A percentile compares a stretch with the other conserved stretches of the same genome.
Conservation (phyloP, 2,888 invertebrate species). For the Lasioglossum figueresi region DNA sequence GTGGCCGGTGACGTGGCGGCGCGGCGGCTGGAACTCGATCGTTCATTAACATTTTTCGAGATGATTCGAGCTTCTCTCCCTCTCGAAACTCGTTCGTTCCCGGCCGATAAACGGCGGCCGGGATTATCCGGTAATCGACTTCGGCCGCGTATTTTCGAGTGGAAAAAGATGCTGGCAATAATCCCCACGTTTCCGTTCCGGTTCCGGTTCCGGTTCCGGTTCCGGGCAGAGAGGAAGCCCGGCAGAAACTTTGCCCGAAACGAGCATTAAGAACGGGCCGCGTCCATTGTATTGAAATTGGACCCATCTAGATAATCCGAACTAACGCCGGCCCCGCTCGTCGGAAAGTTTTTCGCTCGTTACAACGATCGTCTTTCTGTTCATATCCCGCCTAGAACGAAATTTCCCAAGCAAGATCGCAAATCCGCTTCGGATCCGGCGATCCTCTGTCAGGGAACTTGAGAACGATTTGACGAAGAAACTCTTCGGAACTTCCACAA, state of each 20-base stretch:
- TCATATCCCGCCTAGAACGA: neutral
- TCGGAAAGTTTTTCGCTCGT: conserved; percentile 48
- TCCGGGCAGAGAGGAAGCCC: conserved; percentile 3
- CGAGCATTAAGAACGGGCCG: conserved; percentile 30
- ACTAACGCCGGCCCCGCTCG: conserved; percentile 28
- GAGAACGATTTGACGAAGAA: neutral
- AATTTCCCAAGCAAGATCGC: conserved; percentile 10
- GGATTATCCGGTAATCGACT: conserved; percentile 53
- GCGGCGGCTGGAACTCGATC: neutral
- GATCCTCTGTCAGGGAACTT: conserved; percentile 12
- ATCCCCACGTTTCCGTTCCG: conserved; percentile 34
- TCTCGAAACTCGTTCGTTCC: conserved; percentile 4
- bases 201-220: conserved; percentile 16
- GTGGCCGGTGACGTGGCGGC: neutral
- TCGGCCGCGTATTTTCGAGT: conserved; percentile 46
- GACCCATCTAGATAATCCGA: conserved; percentile 65
- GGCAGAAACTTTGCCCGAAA: conserved; percentile 30
- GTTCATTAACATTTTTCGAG: conserved; percentile 9
- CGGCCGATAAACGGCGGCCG: conserved; percentile 24
- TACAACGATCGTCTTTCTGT: conserved; percentile 36
- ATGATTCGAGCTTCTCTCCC: neutral
- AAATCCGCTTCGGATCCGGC: conserved; percentile 28
- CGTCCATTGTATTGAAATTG: conserved; percentile 63
- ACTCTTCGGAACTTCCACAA: neutral
- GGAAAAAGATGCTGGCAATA: conserved; percentile 52